Base-by-base conservation (phyloP, 2,888 invertebrate genomes). In the Cosmia pyralina region DNA sequence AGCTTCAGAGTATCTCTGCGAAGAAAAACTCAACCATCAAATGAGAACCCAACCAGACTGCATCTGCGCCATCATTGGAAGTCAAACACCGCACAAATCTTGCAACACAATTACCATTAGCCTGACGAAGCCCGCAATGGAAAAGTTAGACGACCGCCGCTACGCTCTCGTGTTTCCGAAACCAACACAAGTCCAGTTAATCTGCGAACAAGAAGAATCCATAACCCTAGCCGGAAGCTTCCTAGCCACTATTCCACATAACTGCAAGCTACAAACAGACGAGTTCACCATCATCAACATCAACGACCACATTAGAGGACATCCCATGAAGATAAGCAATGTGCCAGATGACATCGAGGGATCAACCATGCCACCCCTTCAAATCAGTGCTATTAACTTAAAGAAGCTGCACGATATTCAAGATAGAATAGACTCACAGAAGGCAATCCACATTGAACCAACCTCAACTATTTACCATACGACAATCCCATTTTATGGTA, bases 321-420 rank as follows among this genome's bases (percentile, higher is more conserved):
- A 60, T 5, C 60, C 60, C 44, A 60, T 60, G n/a, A 60, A 60
- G 15, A 60, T 60, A 41, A 60, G 41, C 59, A 41, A 60, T 22
- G 60, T 44, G 44, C 60, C 44, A 44, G 60, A 22, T 0, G 44
- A 60, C 17, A 60, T 22, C 4, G 60, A 60, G 4, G 8, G 0
- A 22, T 60, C 17, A 60, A 44, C 60, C 15, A 17, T 60, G 10
- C 15, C 44, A 17, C 44, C 44, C 0, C 52, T 52, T 6, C 46
- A 22, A 15, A 60, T 60, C 8, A 60, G 4, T 17, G 41, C 62
- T 6, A 28, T 62, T 28, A 17, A 62, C 62, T 4, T 62, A 17
- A 46, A 46, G 46, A 46, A 46, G 46, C 13, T 46, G 46, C 46
- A 46, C 13, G 4, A 46, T 46, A 46, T 46, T 15, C 59, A 59